A percentile compares a stretch with the other conserved stretches of the same genome.
phyloP scores from a whole-genome alignment of 2,113 vertebrate genomes.

The Toxostoma redivivum region DNA sequence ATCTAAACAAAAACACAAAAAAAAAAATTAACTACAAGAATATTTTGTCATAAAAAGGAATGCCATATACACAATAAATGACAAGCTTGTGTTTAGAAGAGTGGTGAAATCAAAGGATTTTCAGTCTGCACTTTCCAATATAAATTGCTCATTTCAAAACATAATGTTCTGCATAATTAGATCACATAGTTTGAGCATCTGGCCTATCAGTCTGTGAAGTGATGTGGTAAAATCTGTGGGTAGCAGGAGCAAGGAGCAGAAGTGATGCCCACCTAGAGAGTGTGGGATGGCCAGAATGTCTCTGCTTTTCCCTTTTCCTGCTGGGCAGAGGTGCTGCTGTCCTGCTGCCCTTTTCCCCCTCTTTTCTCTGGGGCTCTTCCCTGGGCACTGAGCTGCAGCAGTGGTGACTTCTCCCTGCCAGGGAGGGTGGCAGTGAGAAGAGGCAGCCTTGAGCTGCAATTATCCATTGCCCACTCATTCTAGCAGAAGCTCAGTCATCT shows the following conservation, averaged over 20 bases:
- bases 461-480: background rate
- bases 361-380: background rate
- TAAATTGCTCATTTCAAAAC: conserved; percentile 28
- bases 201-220: background rate
- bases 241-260: background rate
- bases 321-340: background rate
- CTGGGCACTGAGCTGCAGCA: background rate
- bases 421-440: background rate
- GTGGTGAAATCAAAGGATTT: conserved; percentile 12
- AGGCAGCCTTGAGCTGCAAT: background rate
- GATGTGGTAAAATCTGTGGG: background rate
- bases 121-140: background rate
- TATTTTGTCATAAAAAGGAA: conserved; percentile 7
- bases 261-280: background rate
- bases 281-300: accelerated
- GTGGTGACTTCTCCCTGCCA: background rate
- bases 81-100: background rate
- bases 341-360: background rate
- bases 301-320: background rate
- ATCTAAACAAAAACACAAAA: background rate
- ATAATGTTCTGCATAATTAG: conserved; percentile 32
- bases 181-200: background rate
- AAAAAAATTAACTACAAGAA: background rate
- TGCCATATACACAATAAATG: background rate
- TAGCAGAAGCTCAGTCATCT: background rate